phyloP scores from a whole-genome alignment of 1,140 invertebrate species.

The Ostrea edulis region DNA sequence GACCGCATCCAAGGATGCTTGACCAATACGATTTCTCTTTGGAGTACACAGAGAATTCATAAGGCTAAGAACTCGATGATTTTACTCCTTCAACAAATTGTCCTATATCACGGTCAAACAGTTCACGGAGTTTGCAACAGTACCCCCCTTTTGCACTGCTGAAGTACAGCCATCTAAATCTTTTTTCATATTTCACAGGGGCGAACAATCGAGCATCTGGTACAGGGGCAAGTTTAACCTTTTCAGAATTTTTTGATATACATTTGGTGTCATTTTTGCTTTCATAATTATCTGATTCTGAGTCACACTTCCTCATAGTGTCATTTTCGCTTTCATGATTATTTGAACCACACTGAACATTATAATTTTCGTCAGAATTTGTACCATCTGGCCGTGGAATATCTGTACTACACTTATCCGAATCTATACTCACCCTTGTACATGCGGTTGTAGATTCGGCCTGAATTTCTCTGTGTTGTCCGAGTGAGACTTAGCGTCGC shows the following conservation, averaged over 20 bases:
- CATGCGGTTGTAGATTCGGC: neutral
- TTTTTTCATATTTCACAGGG: neutral
- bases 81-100: no score
- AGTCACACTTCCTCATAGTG: neutral
- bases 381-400: neutral
- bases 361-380: neutral
- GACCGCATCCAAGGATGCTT: no score
- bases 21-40: no score
- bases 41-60: no score
- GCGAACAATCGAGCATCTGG: no score
- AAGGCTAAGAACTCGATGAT: no score
- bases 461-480: neutral
- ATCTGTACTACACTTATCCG: neutral
- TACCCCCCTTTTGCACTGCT: neutral
- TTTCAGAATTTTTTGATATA: no score
- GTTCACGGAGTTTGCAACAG: neutral
- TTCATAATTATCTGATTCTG: neutral
- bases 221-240: no score
- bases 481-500: neutral
- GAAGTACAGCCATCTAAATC: neutral
- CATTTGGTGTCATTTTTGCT: no score
- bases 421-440: neutral
- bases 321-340: neutral
- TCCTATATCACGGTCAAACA: no score
- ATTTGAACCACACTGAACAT: neutral